A percentile compares a stretch with the other conserved stretches of the same genome.
phyloP scores from a whole-genome alignment of 1,140 invertebrate genomes.

The Bradynema listronoti region DNA sequence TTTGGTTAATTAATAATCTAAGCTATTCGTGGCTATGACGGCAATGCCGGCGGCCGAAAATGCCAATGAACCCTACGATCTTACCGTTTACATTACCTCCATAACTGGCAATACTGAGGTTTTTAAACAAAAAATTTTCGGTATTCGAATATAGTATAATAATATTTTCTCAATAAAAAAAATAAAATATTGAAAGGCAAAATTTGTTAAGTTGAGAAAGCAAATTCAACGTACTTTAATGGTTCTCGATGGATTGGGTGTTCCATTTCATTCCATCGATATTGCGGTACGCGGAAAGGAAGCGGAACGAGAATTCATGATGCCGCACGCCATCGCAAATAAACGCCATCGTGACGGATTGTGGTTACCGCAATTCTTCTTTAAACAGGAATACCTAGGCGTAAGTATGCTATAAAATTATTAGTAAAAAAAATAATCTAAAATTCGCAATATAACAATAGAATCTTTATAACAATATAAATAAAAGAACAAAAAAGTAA shows the following conservation, averaged over 20 bases:
- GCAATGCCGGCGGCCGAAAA: conserved; percentile 9
- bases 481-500: not conserved
- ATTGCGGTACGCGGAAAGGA: conserved; percentile 37
- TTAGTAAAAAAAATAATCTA: not conserved
- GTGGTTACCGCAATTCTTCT: conserved; percentile 32
- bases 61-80: conserved; percentile 16
- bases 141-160: not conserved
- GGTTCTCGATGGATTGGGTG: conserved; percentile 31
- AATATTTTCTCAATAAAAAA: conserved; percentile 9
- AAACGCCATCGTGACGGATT: conserved; percentile 8
- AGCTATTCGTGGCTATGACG: too few relatives aligned
- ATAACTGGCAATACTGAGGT: conserved; percentile 37
- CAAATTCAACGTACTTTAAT: conserved; percentile 33
- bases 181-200: conserved; percentile 1
- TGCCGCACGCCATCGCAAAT: conserved; percentile 19
- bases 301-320: conserved; percentile 34
- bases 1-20: too few relatives aligned
- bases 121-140: conserved; percentile 7
- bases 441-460: conserved; percentile 5
- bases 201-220: conserved; percentile 26
- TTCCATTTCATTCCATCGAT: conserved; percentile 29
- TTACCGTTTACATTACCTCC: conserved; percentile 36
- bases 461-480: not conserved
- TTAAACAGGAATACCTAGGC: conserved; percentile 30
- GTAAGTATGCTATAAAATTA: conserved; percentile 1